Conservation (phyloP, 2,888 invertebrate genomes). For the Diabrotica balteata region DNA sequence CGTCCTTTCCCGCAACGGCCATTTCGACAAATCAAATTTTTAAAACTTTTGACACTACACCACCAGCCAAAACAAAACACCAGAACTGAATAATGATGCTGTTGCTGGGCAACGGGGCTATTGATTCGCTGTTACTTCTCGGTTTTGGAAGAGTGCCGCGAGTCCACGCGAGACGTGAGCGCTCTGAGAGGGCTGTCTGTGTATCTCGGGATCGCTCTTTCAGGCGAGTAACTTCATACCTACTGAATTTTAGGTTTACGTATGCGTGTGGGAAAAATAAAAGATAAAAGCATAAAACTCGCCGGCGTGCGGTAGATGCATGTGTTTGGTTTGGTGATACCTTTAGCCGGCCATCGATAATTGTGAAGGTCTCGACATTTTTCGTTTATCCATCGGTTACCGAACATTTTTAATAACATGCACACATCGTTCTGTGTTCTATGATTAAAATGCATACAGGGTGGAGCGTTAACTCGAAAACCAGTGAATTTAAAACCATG, state of each 20-base stretch:
- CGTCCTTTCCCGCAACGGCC: constrained; percentile 45
- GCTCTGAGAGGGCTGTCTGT: background rate
- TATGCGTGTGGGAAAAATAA: background rate
- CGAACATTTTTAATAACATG: constrained; percentile 9
- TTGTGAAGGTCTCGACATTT: constrained; percentile 14
- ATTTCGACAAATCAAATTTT: constrained; percentile 16
- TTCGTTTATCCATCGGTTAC: constrained; percentile 11
- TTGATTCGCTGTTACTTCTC: background rate
- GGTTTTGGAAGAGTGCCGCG: background rate
- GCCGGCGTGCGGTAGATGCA: constrained; percentile 3
- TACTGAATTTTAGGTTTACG: constrained; percentile 1
- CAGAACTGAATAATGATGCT: constrained; percentile 2
- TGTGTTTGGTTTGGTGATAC: constrained; percentile 1
- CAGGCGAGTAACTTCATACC: background rate
- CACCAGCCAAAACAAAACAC: constrained; percentile 8
- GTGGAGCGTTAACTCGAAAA: background rate
- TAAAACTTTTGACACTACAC: background rate
- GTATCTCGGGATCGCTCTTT: background rate
- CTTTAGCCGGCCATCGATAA: constrained; percentile 9
- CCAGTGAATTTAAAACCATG: too few species aligned
- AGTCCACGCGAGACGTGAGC: background rate
- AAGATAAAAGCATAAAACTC: background rate
- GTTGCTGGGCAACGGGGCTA: constrained; percentile 9
- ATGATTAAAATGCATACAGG: constrained; percentile 4
- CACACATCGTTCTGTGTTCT: background rate